Conservation (phyloP, 2,888 invertebrate species). For the Epistrophe grossulariae region DNA sequence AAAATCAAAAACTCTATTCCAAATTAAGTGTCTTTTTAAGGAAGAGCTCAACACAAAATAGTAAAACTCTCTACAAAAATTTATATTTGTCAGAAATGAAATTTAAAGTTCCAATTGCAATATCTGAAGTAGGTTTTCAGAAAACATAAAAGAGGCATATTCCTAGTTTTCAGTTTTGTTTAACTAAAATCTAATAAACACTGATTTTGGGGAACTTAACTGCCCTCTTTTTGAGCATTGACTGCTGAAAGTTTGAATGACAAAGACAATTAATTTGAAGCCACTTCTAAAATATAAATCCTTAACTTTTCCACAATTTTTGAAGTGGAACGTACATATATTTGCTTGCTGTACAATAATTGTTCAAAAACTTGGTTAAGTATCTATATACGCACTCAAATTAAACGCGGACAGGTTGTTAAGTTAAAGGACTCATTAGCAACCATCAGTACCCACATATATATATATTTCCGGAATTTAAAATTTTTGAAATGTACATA, state of each 20-base stretch:
- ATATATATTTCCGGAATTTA: slow-evolving; percentile 45
- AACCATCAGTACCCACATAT: slow-evolving; percentile 26
- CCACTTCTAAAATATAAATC: not conserved
- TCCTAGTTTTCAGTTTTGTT: no score
- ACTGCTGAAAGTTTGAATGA: not conserved
- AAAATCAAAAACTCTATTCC: no score
- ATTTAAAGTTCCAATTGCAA: no score
- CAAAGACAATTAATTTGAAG: not conserved
- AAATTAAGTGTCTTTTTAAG: no score
- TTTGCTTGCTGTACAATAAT: not conserved
- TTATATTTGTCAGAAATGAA: no score
- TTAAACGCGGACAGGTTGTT: slow-evolving; percentile 7
- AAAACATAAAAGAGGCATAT: no score
- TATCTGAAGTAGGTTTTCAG: no score
- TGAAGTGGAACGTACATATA: not conserved
- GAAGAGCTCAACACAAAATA: no score
- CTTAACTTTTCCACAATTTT: not conserved
- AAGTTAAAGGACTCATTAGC: slow-evolving; percentile 54
- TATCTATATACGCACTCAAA: not conserved
- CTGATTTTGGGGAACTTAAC: no score
- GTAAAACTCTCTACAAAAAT: no score
- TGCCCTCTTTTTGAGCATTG: no score
- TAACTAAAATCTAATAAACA: no score
- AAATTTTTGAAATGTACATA: slow-evolving; percentile 37
- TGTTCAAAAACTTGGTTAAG: slow-evolving; percentile 8